Evolutionary conservation across 1,140 invertebrate genomes (phyloP).

Genomic region (Calycopis cecrops): DNA sequence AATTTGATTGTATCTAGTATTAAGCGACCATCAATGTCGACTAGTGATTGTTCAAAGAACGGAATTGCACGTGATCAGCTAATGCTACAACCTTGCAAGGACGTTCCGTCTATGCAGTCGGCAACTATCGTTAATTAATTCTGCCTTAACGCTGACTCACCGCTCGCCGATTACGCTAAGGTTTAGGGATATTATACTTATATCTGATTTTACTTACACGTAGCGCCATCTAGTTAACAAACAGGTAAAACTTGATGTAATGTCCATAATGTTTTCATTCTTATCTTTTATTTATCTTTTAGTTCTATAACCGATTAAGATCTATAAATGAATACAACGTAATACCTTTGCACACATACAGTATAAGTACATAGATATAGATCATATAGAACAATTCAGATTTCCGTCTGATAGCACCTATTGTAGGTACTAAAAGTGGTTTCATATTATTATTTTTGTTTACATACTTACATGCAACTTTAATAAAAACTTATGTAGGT

Average conservation of each 20-base stretch:
- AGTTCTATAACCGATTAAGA: too few species aligned
- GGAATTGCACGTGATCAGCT: constrained; percentile 42
- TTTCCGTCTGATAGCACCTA: too few species aligned
- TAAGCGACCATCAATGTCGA: constrained; percentile 13
- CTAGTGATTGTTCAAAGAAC: constrained; percentile 20
- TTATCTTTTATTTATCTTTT: too few species aligned
- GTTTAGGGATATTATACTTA: constrained; percentile 23
- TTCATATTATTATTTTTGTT: too few species aligned
- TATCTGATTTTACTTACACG: constrained; percentile 1
- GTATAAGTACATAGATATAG: too few species aligned
- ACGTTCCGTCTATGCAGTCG: constrained; percentile 57
- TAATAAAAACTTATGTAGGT: too few species aligned
- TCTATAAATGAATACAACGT: too few species aligned
- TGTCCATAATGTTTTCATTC: too few species aligned
- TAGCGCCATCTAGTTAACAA: constrained; percentile 32
- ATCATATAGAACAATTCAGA: too few species aligned
- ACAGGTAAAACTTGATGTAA: not conserved
- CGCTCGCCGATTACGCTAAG: constrained; percentile 30
- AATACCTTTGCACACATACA: too few species aligned
- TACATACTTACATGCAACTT: too few species aligned
- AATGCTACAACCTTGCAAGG: constrained; percentile 63
- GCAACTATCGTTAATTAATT: constrained; percentile 62
- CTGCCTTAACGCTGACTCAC: constrained; percentile 64
- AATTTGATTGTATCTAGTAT: not conserved
- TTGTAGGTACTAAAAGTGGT: too few species aligned